These are phyloP conservation scores for Epsilonema sp. DNA, from an alignment of 2,888 invertebrate genomes.

Conservation along the genomic window DNA sequence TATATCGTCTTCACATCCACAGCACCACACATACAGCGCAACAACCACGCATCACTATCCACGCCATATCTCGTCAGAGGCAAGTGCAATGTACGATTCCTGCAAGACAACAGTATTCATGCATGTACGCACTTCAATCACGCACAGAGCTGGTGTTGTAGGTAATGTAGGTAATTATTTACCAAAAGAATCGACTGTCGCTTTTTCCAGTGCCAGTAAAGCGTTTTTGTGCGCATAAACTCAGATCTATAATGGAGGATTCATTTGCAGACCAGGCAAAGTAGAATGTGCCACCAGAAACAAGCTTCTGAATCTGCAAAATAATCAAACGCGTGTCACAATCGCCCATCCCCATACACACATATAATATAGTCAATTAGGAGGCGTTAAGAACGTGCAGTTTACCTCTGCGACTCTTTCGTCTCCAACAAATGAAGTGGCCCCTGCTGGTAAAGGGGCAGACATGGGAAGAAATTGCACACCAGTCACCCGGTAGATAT, in stretches of 20 bases:
- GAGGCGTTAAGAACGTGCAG: no score
- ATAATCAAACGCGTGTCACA: no score
- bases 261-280: constrained; percentile 56
- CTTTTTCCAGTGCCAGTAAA: constrained; percentile 37
- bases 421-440: no score
- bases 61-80: constrained; percentile 77
- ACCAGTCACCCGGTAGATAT: constrained; percentile 81
- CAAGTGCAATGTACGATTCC: constrained; percentile 82
- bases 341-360: background rate
- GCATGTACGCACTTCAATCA: background rate
- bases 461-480: constrained; percentile 64
- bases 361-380: background rate
- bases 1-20: constrained; percentile 96
- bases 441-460: constrained; percentile 2
- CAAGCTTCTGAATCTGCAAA: constrained; percentile 47
- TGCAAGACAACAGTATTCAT: constrained; percentile 29
- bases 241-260: constrained; percentile 54
- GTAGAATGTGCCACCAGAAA: constrained; percentile 96
- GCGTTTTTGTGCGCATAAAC: constrained; percentile 73
- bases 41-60: constrained; percentile 68
- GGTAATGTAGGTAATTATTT: no score
- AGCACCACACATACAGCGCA: constrained; percentile 88
- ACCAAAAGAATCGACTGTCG: constrained; percentile 94
- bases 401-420: no score
- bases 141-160: background rate